Base-by-base conservation (phyloP, 2,797 vertebrate species). In the Rhinogobio ventralis region DNA sequence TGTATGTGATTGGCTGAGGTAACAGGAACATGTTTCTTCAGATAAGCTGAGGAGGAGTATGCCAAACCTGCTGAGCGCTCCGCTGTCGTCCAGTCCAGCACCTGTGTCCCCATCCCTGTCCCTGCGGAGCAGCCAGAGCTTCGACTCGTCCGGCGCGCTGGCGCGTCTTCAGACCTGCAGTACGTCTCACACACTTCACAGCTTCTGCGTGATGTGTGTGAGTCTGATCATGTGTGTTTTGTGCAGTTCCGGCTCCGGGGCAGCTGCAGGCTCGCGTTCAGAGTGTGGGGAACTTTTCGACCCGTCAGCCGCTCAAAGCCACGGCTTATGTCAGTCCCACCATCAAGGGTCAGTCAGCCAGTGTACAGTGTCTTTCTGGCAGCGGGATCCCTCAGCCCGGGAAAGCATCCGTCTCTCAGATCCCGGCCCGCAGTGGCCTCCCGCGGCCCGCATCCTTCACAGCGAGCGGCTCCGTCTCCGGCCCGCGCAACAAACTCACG, bases 251-350 rank as follows among this genome's bases (percentile, higher is more conserved):
- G 0, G 94, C 96, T 66, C 96, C 96, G 6, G 96, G 95, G 81
- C 97, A 96, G 86, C 96, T 97, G 64, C 96, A 97, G 51, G 95
- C 96, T 90, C 90, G 96, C 80, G 95, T 97, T 72, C 97, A 97
- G 86, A 98, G 96, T 15, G 93, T 96, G 42, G 96, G 97, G 42
- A 96, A 96, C 86, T 97, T 98, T 89, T 93, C 96, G 79, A 92
- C 95, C 33, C 94, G 95, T 79, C 97, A 95, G 3, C 94, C 96
- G 13, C 93, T 95, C 1, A 99, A 98, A 92, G 97, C 97, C 92
- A 98, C 96, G 7, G 97, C 97, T 53, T 98, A 98, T 0, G 97
- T 98, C 88, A 98, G 97, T 83, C 97, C 97, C 3, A 98, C 97
- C 0, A 91, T 98, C 51, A 97, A 98, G 91, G 96, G 95, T 83